Base-by-base conservation (phyloP, 2,888 invertebrate genomes). In the Noctuana brunneofusca region DNA sequence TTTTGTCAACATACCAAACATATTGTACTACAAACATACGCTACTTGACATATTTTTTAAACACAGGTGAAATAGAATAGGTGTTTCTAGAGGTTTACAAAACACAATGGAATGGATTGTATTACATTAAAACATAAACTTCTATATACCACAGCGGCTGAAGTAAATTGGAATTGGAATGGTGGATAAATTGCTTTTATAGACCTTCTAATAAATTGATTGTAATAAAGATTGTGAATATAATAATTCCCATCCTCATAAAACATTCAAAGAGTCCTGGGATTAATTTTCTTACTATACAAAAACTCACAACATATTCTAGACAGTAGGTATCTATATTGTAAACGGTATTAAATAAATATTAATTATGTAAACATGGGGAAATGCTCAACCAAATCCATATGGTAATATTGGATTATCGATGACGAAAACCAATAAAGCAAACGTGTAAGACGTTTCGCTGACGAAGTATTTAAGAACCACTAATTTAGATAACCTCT, bases 1-100 rank as follows among this genome's bases (percentile, higher is more conserved):
- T 41, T 41, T 41, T 41, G 6, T 16, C 41, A 41, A 41, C 41
- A 41, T 16, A 16, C 32, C 14, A 1, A 41, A 8, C 2, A 1
- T 6, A 14, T 32, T 53, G 16, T n/a, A n/a, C n/a, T n/a, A n/a
- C n/a, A n/a, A n/a, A n/a, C n/a, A n/a, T n/a, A n/a, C n/a, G n/a
- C n/a, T n/a, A n/a, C 20, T 52, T 16, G 24, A 5, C 2, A 20
- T 63, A 53, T 57, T 38, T 53, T 52, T 41, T 14, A 59, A 54
- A 54, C 52, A 58, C 43, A 43, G 41, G 1, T 14, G 11, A 20
- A 58, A 58, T n/a, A 52, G 50, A 58, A 58, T 43, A 27, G 58
- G 1, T 52, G 43, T 59, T 53, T 30, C 43, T 24, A 6, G 1
- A 14, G 24, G 11, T 32, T 18, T 52, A 24, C 32, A 22, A 46